phyloP scores from a whole-genome alignment of 2,888 invertebrate genomes.

The Metacarcinus magister region DNA sequence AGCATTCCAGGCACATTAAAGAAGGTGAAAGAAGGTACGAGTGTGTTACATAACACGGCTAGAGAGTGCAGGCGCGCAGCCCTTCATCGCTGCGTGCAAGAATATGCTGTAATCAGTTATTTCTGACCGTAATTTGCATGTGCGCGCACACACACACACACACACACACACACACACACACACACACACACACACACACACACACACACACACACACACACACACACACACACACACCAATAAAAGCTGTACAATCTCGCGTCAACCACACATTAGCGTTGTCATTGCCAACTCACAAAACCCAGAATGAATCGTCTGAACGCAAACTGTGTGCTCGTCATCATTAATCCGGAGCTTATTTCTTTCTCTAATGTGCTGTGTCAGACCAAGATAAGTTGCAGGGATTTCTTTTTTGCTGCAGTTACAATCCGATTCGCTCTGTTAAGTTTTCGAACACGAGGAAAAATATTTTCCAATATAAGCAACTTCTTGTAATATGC shows the following conservation, averaged over 20 bases:
- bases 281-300: not conserved
- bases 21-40: not conserved
- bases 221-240: not conserved
- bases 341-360: not conserved
- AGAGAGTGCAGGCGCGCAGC: not conserved
- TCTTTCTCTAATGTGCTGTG: not conserved
- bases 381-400: not conserved
- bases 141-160: not conserved
- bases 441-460: not conserved
- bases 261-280: not conserved
- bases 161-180: slow-evolving; percentile 9
- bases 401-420: not conserved
- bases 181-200: slow-evolving; percentile 22
- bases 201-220: not conserved
- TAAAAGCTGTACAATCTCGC: not conserved
- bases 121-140: not conserved
- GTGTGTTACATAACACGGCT: not conserved
- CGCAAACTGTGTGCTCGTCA: not conserved
- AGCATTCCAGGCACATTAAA: not conserved
- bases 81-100: not conserved
- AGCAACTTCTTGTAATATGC: not conserved
- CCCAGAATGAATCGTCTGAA: not conserved
- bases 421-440: not conserved
- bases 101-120: not conserved
- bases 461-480: not conserved